Evolutionary conservation across 2,888 invertebrate species (phyloP), one percentile per base, ranked within the genome.

Genomic region (Beris morrisii): DNA sequence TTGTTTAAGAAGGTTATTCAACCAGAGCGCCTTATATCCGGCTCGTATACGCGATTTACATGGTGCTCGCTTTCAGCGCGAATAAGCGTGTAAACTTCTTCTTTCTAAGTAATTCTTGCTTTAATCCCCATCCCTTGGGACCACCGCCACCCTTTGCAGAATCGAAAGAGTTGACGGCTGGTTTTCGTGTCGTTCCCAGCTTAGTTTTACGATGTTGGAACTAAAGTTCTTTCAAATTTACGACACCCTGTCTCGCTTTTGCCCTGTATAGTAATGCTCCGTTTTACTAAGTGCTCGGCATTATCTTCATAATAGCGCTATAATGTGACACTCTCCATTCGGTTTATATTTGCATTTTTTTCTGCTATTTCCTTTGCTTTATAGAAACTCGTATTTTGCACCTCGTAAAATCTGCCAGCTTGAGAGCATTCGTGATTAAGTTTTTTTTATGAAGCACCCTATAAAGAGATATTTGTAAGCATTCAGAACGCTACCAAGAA

Each of bases 381-480:
- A 53, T 12, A 30, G 7, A 31, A 31, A 28, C 31, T 59, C 58
- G 46, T 48, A 46, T 59, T 59, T 59, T 48, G 31, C 58, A 59
- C 58, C 58, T 59, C 58, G 58, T 59, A 59, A 59, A 59, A 59
- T 59, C 46, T 48, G 46, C 46, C 58, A 59, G 48, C 48, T 48
- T 59, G 58, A 59, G 31, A 59, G 58, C 58, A 46, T 59, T 59
- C 31, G 58, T 48, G 58, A 59, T 59, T 59, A 59, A 59, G 46
- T 59, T 59, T 59, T 59, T 59, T 59, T 59, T 59, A 59, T 59
- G 46, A 11, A 48, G 46, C 31, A 48, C 30, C 30, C 48, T 48
- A 31, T n/a, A 48, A 59, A 46, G 46, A 59, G 58, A 59, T 48
- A 30, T 48, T 59, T 59, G 46, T 31, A 31, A n/a, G 45, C 22